Percentiles rank a stretch among this genome's conserved stretches.
Conservation (phyloP, 2,888 invertebrate genomes). For the Allacma fusca region DNA sequence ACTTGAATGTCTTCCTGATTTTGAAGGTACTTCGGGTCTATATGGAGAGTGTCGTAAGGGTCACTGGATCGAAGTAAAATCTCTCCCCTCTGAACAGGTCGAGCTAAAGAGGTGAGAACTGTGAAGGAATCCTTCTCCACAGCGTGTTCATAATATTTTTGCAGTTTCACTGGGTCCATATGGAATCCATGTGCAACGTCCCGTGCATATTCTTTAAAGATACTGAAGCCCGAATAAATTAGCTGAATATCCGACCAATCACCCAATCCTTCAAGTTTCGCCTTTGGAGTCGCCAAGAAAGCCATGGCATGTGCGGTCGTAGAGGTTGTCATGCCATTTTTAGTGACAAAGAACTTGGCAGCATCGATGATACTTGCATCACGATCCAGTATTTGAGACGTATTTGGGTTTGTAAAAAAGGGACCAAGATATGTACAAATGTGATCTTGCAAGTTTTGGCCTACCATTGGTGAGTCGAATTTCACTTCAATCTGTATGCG, state of each 20-base stretch:
- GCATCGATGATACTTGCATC: not conserved
- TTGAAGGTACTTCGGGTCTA: constrained; percentile 59
- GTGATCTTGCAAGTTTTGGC: constrained; percentile 55
- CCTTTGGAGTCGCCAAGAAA: constrained; percentile 50
- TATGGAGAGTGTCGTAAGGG: constrained; percentile 47
- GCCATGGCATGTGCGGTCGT: constrained; percentile 51
- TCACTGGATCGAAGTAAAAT: constrained; percentile 49
- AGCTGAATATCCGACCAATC: constrained; percentile 58
- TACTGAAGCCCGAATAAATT: constrained; percentile 46
- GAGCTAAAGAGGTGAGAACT: constrained; percentile 52
- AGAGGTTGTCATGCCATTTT: constrained; percentile 46
- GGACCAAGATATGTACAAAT: constrained; percentile 53
- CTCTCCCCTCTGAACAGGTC: constrained; percentile 52
- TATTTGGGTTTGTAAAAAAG: constrained; percentile 46
- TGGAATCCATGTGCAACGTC: constrained; percentile 55
- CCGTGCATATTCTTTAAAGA: constrained; percentile 49
- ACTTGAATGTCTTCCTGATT: constrained; percentile 51
- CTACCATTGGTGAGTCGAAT: constrained; percentile 55
- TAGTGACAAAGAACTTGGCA: constrained; percentile 9
- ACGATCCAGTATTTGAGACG: constrained; percentile 13
- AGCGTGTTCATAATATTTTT: constrained; percentile 52
- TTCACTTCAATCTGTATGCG: constrained; percentile 50
- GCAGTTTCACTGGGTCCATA: constrained; percentile 43
- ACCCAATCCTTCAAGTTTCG: constrained; percentile 52
- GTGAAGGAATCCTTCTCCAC: constrained; percentile 57